A percentile compares a stretch with the other conserved stretches of the same genome.
phyloP scores from a whole-genome alignment of 53 echinoderm and acorn worm species.

The Hippasteria phrygiana region DNA sequence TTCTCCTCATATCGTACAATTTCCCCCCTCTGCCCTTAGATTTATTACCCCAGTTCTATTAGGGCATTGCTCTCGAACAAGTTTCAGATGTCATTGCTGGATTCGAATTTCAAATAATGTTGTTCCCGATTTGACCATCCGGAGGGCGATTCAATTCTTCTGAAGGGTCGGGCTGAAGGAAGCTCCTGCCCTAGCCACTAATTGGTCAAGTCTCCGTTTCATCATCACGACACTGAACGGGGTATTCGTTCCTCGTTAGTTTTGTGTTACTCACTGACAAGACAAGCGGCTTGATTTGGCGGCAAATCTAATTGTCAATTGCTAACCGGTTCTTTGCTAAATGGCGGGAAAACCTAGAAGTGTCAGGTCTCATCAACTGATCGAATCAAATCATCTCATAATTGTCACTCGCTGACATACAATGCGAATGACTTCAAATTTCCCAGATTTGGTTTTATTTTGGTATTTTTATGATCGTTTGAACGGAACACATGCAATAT shows the following conservation, averaged over 20 bases:
- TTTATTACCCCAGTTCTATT: neutral
- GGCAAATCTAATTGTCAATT: conserved; percentile 47
- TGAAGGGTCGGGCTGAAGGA: neutral
- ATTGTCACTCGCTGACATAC: conserved; percentile 2
- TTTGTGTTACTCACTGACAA: conserved; percentile 16
- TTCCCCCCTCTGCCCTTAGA: neutral
- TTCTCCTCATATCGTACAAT: conserved; percentile 11
- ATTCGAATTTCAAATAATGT: conserved; percentile 68
- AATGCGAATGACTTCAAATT: conserved; percentile 1
- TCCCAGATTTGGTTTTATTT: too few species aligned
- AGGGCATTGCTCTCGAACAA: conserved; percentile 32
- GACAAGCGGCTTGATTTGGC: conserved; percentile 39
- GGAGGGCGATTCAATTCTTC: conserved; percentile 52
- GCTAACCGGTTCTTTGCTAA: conserved; percentile 12
- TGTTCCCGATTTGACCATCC: conserved; percentile 45
- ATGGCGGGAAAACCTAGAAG: conserved; percentile 14
- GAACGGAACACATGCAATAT: too few species aligned
- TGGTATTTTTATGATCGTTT: too few species aligned
- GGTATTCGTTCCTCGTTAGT: conserved; percentile 50
- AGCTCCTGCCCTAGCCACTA: neutral
- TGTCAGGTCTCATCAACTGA: conserved; percentile 49
- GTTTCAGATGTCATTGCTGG: conserved; percentile 55
- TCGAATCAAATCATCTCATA: conserved; percentile 20
- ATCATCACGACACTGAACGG: neutral
- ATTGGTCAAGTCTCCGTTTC: neutral